Conservation (phyloP, 2,888 invertebrate genomes). For the Pecten maximus region DNA sequence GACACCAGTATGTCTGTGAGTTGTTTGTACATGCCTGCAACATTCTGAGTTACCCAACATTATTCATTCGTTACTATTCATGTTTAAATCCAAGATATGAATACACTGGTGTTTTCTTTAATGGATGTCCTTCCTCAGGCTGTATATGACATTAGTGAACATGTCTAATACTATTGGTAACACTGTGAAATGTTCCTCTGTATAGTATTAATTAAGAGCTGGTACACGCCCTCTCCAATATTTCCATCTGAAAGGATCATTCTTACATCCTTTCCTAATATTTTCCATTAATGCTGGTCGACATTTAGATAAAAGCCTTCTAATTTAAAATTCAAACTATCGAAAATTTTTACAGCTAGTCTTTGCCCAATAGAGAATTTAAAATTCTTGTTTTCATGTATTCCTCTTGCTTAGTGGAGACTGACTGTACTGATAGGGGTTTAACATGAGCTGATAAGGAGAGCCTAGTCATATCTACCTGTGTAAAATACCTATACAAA, state of each 20-base stretch:
- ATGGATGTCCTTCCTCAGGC: background rate
- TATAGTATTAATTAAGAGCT: background rate
- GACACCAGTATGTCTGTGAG: background rate
- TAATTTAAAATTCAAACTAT: background rate
- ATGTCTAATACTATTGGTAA: background rate
- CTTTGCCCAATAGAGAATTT: background rate
- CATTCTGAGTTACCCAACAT: background rate
- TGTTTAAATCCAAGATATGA: background rate
- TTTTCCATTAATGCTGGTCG: background rate
- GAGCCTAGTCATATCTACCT: slow-evolving; percentile 4
- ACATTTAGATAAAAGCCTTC: background rate
- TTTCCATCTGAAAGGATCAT: background rate
- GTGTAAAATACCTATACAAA: slow-evolving; percentile 16
- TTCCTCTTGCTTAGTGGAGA: background rate
- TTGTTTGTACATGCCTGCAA: background rate
- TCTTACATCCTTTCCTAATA: background rate
- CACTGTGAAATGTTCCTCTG: background rate
- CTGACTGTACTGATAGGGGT: background rate
- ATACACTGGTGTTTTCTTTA: background rate
- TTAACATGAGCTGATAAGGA: background rate
- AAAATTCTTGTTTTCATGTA: background rate
- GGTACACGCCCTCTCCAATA: background rate
- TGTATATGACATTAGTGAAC: background rate
- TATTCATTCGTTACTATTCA: background rate
- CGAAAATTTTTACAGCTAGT: background rate